These are phyloP conservation scores for Drosophila greeni DNA, from an alignment of 2,888 invertebrate species.

Conservation along the genomic window DNA sequence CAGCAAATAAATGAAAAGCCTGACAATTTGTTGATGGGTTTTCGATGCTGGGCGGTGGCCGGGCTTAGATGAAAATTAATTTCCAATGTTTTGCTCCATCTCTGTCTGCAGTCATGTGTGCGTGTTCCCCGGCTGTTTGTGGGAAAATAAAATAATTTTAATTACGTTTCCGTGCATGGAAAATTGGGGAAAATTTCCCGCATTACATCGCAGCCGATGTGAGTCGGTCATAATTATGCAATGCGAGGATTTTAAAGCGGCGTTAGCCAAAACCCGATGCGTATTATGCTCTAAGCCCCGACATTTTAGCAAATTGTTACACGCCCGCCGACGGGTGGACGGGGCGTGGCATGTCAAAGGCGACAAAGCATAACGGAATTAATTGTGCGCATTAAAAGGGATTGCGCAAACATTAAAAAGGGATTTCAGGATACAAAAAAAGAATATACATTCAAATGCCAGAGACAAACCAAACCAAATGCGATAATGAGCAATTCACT, in stretches of 20 bases:
- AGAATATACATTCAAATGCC: slow-evolving; percentile 41
- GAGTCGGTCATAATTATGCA: slow-evolving; percentile 65
- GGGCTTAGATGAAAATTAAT: slow-evolving; percentile 62
- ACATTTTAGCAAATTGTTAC: slow-evolving; percentile 63
- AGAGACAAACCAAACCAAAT: slow-evolving; percentile 56
- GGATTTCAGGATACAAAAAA: slow-evolving; percentile 45
- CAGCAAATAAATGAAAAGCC: slow-evolving; percentile 56
- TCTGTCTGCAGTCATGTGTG: slow-evolving; percentile 16
- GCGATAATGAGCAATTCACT: slow-evolving; percentile 64
- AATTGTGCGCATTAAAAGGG: slow-evolving; percentile 71
- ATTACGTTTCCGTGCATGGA: slow-evolving; percentile 59
- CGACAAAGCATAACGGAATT: slow-evolving; percentile 72
- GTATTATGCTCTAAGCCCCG: slow-evolving; percentile 51
- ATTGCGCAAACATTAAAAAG: slow-evolving; percentile 65
- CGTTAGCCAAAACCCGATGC: slow-evolving; percentile 23
- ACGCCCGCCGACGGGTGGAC: slow-evolving; percentile 26
- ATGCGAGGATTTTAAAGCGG: slow-evolving; percentile 45
- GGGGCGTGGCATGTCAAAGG: slow-evolving; percentile 53
- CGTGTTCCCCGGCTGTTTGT: slow-evolving; percentile 23
- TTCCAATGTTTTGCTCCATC: slow-evolving; percentile 56
- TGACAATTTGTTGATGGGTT: slow-evolving; percentile 70
- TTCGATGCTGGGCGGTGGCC: slow-evolving; percentile 34
- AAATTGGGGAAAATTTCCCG: slow-evolving; percentile 54
- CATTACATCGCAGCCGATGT: slow-evolving; percentile 40
- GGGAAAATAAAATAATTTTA: slow-evolving; percentile 71